Evolutionary conservation across 2,888 invertebrate species (phyloP), one percentile per base, ranked within the genome.

Genomic region (Serripes groenlandicus): DNA sequence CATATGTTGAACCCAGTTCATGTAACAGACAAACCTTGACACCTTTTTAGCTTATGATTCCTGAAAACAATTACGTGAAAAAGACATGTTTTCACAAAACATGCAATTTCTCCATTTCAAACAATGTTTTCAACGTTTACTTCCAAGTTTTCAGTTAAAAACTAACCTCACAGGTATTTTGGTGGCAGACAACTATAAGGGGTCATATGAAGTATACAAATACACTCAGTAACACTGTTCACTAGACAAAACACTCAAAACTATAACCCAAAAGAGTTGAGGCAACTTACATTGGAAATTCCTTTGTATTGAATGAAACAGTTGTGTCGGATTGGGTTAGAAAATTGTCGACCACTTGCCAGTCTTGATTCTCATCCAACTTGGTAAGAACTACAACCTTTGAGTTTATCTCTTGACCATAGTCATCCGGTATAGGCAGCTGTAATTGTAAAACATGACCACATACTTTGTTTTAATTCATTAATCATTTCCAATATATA

Each of bases 351-450:
- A 23, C 42, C 37, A 71, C 58, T 11, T 26, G 18, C 71, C 71
- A 71, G 18, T 32, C 71, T 37, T 34, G 42, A 26, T 71, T 9
- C 3, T 28, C 66, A 5, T 34, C 34, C 18, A 26, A 3, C 23
- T 78, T 71, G 7, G 71, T 64, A 3, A 83, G 58, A 23, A 66
- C 66, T 28, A 42, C 66, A 23, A 28, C 11, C 21, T 42, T 42
- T 37, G 66, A 23, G 3, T n/a, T 26, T 23, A 66, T 69, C 2
- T 78, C 74, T 11, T 35, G 71, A 42, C 71, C 72, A 42, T 64
- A 75, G 64, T 66, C 64, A 0, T 42, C 49, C 5, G 78, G 78
- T 26, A 52, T 68, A 28, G 82, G 82, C n/a, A 83, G 42, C 82
- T 83, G 30, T n/a, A 42, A 54, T 23, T 4, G 64, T 23, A 68